These are phyloP conservation scores for Creontiades dilutus DNA, from an alignment of 2,888 invertebrate species.

Conservation along the genomic window DNA sequence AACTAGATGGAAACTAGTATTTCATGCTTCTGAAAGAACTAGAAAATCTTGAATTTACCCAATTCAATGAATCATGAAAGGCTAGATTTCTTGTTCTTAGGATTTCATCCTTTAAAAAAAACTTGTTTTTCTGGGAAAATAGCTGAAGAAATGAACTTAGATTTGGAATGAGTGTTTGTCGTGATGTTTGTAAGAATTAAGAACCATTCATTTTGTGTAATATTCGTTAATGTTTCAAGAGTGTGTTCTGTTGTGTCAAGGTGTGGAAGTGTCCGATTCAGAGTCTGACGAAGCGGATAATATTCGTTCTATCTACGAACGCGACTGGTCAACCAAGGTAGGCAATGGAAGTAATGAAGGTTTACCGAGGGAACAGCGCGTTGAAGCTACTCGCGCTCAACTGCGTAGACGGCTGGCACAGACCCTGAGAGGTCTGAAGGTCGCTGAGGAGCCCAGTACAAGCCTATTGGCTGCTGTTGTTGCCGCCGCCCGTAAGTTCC, in stretches of 20 bases:
- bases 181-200: too few species aligned
- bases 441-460: constrained; percentile 73
- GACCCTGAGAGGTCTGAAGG: constrained; percentile 77
- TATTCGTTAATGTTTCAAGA: neutral
- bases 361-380: constrained; percentile 72
- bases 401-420: constrained; percentile 80
- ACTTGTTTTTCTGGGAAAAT: too few species aligned
- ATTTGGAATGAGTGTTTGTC: too few species aligned
- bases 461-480: constrained; percentile 77
- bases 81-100: too few species aligned
- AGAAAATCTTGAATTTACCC: too few species aligned
- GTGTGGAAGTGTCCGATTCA: constrained; percentile 79
- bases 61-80: too few species aligned
- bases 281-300: constrained; percentile 79
- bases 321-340: constrained; percentile 79
- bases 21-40: too few species aligned
- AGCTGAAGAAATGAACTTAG: too few species aligned
- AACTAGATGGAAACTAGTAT: too few species aligned
- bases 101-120: too few species aligned
- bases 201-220: too few species aligned
- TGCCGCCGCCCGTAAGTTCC: constrained; percentile 77
- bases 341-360: constrained; percentile 47
- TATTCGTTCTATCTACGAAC: constrained; percentile 77
- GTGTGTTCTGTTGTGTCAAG: constrained; percentile 76
- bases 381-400: constrained; percentile 75